A percentile compares a stretch with the other conserved stretches of the same genome.
These are phyloP conservation scores for Emmelina monodactyla DNA, from an alignment of 2,888 invertebrate genomes.

Conservation along the genomic window DNA sequence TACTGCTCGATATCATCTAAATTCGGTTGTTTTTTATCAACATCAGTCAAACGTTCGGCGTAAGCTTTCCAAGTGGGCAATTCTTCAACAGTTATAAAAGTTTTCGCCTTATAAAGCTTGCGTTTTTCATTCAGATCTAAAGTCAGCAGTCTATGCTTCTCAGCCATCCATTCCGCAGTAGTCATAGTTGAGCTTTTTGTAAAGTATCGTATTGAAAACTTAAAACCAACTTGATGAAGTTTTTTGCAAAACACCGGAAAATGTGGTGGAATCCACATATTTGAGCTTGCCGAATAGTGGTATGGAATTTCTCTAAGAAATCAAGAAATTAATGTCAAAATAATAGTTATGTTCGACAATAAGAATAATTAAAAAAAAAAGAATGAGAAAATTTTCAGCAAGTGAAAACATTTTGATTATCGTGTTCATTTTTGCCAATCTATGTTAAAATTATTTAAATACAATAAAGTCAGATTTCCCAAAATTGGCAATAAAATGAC, in stretches of 20 bases:
- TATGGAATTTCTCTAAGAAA: too few relatives aligned
- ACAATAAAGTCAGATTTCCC: too few relatives aligned
- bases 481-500: too few relatives aligned
- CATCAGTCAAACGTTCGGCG: background rate
- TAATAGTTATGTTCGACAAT: too few relatives aligned
- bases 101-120: slow-evolving; percentile 44
- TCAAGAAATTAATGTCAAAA: too few relatives aligned
- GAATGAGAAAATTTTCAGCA: background rate
- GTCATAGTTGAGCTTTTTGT: too few relatives aligned
- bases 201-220: too few relatives aligned
- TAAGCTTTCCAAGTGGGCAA: slow-evolving; percentile 61
- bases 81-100: slow-evolving; percentile 41
- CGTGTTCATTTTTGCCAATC: background rate
- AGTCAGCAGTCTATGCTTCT: slow-evolving; percentile 59
- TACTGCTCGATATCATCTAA: slow-evolving; percentile 40
- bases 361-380: background rate
- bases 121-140: slow-evolving; percentile 64
- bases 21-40: slow-evolving; percentile 30
- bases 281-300: too few relatives aligned
- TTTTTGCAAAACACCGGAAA: too few relatives aligned
- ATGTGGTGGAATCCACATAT: too few relatives aligned
- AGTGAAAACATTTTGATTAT: background rate
- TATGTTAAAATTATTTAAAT: too few relatives aligned
- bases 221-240: too few relatives aligned
- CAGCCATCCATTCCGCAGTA: slow-evolving; percentile 44